A percentile compares a stretch with the other conserved stretches of the same genome.
Conservation (phyloP, 2,888 invertebrate species). For the Brenthis hecate region DNA sequence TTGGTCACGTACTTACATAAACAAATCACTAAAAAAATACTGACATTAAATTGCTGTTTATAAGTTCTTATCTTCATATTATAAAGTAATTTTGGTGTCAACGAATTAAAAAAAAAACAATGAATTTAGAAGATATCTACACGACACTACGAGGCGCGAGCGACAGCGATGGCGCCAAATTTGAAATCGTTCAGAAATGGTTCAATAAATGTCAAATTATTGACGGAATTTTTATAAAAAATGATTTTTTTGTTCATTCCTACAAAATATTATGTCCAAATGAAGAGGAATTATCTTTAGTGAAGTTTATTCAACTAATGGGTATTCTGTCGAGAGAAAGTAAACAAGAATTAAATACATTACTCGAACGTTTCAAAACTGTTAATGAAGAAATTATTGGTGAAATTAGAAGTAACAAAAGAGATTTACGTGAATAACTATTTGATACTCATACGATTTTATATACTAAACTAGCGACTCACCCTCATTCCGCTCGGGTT, state of each 20-base stretch:
- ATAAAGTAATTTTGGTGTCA: too few species aligned
- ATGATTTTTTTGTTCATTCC: slow-evolving; percentile 36
- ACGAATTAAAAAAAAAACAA: slow-evolving; percentile 16
- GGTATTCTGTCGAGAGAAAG: slow-evolving; percentile 48
- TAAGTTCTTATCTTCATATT: too few species aligned
- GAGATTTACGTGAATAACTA: not conserved
- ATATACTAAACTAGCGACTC: too few species aligned
- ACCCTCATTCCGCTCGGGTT: too few species aligned
- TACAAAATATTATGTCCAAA: slow-evolving; percentile 48
- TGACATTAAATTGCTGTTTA: too few species aligned
- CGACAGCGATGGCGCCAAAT: slow-evolving; percentile 41
- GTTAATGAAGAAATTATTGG: slow-evolving; percentile 41
- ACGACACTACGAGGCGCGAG: slow-evolving; percentile 46
- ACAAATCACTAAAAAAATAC: too few species aligned
- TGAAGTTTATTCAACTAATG: slow-evolving; percentile 49
- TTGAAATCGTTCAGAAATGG: slow-evolving; percentile 47
- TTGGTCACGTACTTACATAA: too few species aligned
- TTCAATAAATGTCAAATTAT: slow-evolving; percentile 47
- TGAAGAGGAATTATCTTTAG: slow-evolving; percentile 42
- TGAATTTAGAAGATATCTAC: slow-evolving; percentile 52
- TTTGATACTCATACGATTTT: too few species aligned
- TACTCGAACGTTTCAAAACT: slow-evolving; percentile 42
- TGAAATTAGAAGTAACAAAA: slow-evolving; percentile 27
- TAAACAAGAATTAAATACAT: slow-evolving; percentile 38
- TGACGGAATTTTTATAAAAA: slow-evolving; percentile 42